A percentile compares a stretch with the other conserved stretches of the same genome.
Conservation (phyloP, 1,140 invertebrate species). For the Bilobella aurantiaca region DNA sequence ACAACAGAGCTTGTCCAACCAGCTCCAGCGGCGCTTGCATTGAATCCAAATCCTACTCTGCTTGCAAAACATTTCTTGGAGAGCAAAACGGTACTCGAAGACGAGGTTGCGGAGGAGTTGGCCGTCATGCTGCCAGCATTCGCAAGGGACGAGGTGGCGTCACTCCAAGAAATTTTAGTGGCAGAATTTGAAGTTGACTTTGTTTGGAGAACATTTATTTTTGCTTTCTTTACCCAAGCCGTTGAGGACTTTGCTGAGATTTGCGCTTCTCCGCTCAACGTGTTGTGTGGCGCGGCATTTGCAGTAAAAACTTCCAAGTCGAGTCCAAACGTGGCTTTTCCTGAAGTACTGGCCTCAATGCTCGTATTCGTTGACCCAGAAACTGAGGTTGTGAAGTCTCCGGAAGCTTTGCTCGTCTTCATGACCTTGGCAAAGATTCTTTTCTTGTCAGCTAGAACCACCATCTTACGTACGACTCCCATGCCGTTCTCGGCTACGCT, state of each 20-base stretch:
- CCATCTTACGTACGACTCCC: background rate
- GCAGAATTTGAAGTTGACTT: background rate
- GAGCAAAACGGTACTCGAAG: background rate
- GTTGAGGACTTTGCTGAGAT: background rate
- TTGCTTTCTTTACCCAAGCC: background rate
- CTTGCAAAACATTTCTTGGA: conserved; percentile 3
- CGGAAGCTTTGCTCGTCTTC: background rate
- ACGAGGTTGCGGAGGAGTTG: background rate
- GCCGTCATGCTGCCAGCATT: background rate
- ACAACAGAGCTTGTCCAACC: background rate
- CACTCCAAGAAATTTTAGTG: background rate
- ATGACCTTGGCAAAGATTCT: background rate
- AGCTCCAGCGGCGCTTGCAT: background rate
- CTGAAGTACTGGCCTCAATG: background rate
- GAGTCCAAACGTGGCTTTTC: background rate
- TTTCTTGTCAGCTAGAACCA: background rate
- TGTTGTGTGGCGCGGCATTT: background rate
- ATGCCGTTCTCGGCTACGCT: background rate
- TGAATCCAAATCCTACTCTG: background rate
- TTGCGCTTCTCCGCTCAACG: background rate
- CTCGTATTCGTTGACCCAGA: background rate
- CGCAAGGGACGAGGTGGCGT: no score
- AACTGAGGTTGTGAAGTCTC: background rate
- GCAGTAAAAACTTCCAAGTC: background rate
- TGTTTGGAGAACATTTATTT: background rate